These are phyloP conservation scores for Patella caerulea DNA, from an alignment of 2,888 invertebrate genomes.

Conservation along the genomic window DNA sequence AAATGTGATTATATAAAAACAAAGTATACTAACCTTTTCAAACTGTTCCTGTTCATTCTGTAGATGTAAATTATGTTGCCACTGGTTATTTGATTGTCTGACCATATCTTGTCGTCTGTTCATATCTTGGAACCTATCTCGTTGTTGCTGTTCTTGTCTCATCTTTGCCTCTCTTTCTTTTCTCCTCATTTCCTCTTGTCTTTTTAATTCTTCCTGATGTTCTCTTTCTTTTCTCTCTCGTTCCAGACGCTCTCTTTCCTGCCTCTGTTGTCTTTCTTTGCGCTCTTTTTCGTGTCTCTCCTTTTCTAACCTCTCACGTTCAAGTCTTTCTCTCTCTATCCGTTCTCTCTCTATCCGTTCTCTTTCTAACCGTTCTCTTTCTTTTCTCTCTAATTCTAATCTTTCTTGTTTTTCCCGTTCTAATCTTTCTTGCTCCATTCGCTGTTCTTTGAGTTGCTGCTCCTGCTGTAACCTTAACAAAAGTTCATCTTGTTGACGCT, in stretches of 20 bases:
- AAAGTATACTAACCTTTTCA: not conserved
- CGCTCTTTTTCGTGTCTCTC: slow-evolving; percentile 25
- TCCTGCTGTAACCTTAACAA: not conserved
- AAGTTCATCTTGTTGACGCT: slow-evolving; percentile 15
- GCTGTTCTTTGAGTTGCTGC: not conserved
- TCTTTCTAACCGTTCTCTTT: slow-evolving; percentile 23
- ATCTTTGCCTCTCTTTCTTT: not conserved
- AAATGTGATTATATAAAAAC: too few species aligned
- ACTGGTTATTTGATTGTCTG: not conserved
- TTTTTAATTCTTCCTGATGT: not conserved
- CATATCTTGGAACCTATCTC: not conserved
- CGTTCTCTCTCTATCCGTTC: not conserved
- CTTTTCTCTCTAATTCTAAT: slow-evolving; percentile 19
- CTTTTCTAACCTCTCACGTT: slow-evolving; percentile 21
- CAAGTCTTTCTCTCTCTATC: slow-evolving; percentile 11
- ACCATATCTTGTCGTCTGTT: not conserved
- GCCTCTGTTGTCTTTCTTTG: slow-evolving; percentile 17
- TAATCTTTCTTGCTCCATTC: not conserved
- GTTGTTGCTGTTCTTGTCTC: not conserved
- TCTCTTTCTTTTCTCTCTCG: slow-evolving; percentile 12
- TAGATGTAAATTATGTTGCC: slow-evolving; percentile 4
- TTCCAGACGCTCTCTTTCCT: slow-evolving; percentile 10
- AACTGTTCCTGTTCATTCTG: slow-evolving; percentile 8
- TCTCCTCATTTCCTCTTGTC: slow-evolving; percentile 8
- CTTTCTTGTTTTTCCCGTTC: not conserved